Base-by-base conservation (phyloP, 2,797 vertebrate genomes). In the Onychomys torridus region DNA sequence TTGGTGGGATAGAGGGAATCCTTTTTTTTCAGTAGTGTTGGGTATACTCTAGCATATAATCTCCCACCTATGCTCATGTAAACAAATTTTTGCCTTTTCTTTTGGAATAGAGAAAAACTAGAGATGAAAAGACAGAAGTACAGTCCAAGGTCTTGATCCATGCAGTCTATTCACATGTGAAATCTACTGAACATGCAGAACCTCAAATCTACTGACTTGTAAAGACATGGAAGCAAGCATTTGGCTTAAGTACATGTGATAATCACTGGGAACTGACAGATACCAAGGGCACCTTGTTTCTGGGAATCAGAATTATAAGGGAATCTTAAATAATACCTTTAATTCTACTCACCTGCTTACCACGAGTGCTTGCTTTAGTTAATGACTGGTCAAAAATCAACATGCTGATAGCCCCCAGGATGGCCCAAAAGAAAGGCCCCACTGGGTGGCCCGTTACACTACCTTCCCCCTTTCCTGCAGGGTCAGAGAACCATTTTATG, bases 71-170 rank as follows among this genome's bases (percentile, higher is more conserved):
- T 12, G 61, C 5, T 65, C 59, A 46, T 34, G 40, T 25, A 65
- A 65, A 46, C 29, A 84, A 49, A 32, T 73, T 94, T 92, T 77
- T 49, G 79, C 40, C 90, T 95, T 95, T 96, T 90, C 57, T 19
- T 96, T 88, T 43, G 90, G 37, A 90, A 89, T 43, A 92, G 23
- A 92, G 29, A 78, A n/a, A 94, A 91, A 55, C 43, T 76, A 81
- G 73, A 90, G 83, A 61, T 67, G 32, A 86, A 86, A 92, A 89
- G 71, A 55, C 37, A 16, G 21, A 82, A 86, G 71, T 34, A 27
- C 88, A 67, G 55, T 92, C 7, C 49, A 92, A 59, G 32, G 84
- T 83, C 49, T 57, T 95, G 34, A 40, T 40, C 77, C 69, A 91
- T 40, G 49, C 40, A 85, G 88, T 61, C 78, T 43, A 90, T 34